A percentile compares a stretch with the other conserved stretches of the same genome.
phyloP scores from a whole-genome alignment of 2,888 invertebrate species.

The Pseudococcus longispinus region DNA sequence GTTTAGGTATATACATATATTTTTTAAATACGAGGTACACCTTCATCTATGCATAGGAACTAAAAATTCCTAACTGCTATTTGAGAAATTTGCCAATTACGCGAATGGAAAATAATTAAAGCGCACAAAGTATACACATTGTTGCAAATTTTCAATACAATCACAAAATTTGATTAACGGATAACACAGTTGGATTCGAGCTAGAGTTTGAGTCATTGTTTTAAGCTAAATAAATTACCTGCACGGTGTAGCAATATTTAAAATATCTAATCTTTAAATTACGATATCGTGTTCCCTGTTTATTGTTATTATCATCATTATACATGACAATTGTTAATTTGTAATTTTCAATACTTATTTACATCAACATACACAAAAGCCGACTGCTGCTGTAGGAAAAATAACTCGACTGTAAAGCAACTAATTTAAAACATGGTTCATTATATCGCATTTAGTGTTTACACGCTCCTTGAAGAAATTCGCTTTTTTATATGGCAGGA shows the following conservation, averaged over 20 bases:
- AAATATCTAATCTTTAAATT: conserved; percentile 30
- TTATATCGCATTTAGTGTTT: conserved; percentile 40
- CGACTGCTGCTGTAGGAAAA: conserved; percentile 33
- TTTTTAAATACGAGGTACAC: no score
- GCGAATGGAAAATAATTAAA: conserved; percentile 14
- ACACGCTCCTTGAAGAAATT: conserved; percentile 34
- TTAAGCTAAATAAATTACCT: neutral
- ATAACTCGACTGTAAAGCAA: conserved; percentile 37
- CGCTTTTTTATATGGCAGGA: conserved; percentile 18
- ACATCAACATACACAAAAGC: conserved; percentile 23
- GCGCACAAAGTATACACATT: neutral
- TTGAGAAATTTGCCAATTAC: neutral
- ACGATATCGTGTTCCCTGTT: conserved; percentile 41
- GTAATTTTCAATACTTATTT: conserved; percentile 27
- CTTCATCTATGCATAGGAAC: neutral
- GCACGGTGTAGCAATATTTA: neutral
- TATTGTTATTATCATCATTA: conserved; percentile 21
- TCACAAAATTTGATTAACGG: conserved; percentile 38
- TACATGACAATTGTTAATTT: conserved; percentile 40
- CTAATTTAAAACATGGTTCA: conserved; percentile 45
- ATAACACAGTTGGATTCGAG: conserved; percentile 35
- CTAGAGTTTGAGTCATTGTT: neutral
- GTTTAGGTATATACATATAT: no score
- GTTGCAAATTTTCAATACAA: conserved; percentile 12
- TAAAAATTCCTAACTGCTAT: neutral